phyloP scores from a whole-genome alignment of 2,888 invertebrate genomes.

The Sphaerophoria taeniata region DNA sequence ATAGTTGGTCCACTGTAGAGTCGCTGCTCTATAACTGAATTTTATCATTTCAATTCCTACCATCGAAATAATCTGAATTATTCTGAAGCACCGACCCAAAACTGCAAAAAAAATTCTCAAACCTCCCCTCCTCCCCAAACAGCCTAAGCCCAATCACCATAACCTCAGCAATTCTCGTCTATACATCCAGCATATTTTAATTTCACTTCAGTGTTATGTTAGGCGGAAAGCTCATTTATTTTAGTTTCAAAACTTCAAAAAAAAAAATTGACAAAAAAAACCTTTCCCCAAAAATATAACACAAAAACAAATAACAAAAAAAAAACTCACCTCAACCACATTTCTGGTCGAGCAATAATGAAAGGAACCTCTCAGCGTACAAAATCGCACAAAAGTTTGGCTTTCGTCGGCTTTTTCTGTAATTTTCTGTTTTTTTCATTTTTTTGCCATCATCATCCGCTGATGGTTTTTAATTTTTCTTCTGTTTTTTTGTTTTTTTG shows the following conservation, averaged over 20 bases:
- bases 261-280: conserved; percentile 16
- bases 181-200: conserved; percentile 43
- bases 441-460: conserved; percentile 33
- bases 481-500: too few species aligned
- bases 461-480: conserved; percentile 49
- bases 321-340: conserved; percentile 64
- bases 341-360: conserved; percentile 71
- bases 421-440: conserved; percentile 36
- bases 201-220: conserved; percentile 73
- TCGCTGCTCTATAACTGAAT: conserved; percentile 15
- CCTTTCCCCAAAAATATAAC: conserved; percentile 38
- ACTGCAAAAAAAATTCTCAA: conserved; percentile 14
- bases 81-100: conserved; percentile 27
- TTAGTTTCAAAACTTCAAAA: conserved; percentile 70
- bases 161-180: neutral
- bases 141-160: conserved; percentile 4
- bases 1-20: neutral
- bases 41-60: neutral
- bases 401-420: conserved; percentile 72
- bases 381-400: conserved; percentile 74
- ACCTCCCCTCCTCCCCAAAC: neutral
- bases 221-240: conserved; percentile 75
- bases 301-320: conserved; percentile 1
- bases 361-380: conserved; percentile 72
- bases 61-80: conserved; percentile 22